These are phyloP conservation scores for Xenopus petersii DNA, from an alignment of 2,797 vertebrate genomes.

Conservation along the genomic window DNA sequence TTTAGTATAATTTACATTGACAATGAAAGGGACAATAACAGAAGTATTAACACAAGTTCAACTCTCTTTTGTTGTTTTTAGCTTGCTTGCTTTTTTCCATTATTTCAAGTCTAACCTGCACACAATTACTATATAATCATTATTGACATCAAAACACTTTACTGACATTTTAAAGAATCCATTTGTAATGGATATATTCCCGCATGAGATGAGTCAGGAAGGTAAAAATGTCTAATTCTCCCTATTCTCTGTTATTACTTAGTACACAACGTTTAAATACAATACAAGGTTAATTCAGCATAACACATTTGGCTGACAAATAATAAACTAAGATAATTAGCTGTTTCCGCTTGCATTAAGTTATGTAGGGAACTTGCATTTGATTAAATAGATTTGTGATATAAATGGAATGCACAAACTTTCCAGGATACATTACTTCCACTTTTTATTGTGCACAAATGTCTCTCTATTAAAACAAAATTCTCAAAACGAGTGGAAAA, in stretches of 20 bases:
- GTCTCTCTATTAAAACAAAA: constrained; percentile 8
- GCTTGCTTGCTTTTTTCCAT: too few relatives aligned
- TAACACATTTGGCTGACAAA: constrained; percentile 23
- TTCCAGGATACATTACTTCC: constrained; percentile 10
- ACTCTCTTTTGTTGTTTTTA: too few relatives aligned
- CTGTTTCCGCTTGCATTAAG: constrained; percentile 17
- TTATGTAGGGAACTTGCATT: constrained; percentile 13
- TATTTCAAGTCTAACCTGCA: too few relatives aligned
- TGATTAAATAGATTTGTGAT: constrained; percentile 21
- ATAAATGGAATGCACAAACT: neutral
- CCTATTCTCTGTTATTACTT: neutral
- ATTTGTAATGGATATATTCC: neutral
- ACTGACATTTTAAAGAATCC: too few relatives aligned
- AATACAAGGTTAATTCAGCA: constrained; percentile 23
- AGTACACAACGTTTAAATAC: constrained; percentile 10
- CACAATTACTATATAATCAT: too few relatives aligned
- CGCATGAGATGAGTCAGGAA: constrained; percentile 7
- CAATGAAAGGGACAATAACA: constrained; percentile 4
- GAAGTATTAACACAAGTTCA: neutral
- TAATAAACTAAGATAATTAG: constrained; percentile 20
- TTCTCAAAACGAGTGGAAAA: too few relatives aligned
- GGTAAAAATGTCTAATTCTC: neutral
- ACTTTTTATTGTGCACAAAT: constrained; percentile 7
- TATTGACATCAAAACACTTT: too few relatives aligned
- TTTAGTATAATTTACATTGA: constrained; percentile 4